Base-by-base conservation (phyloP, 2,113 vertebrate species). In the Eublepharis macularius region DNA sequence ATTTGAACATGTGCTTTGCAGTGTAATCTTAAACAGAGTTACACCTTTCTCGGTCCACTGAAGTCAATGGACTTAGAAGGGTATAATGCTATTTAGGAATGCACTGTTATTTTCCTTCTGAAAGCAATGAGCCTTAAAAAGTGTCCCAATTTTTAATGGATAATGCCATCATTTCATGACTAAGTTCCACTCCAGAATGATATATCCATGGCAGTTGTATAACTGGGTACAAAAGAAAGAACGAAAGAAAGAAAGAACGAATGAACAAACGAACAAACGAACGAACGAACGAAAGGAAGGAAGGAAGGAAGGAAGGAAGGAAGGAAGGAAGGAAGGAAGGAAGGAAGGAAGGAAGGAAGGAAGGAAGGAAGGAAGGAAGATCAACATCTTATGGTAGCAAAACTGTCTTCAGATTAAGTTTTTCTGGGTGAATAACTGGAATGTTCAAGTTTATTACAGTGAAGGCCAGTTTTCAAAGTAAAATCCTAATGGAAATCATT, bases 391-490 rank as follows among this genome's bases (percentile, higher is more conserved):
- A 36, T 39, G 16, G 17, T 10, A 70, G 69, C 69, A 70, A 39
- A 70, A 41, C 34, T 21, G 6, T 51, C 65, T 49, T 51, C 63
- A 21, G 65, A 36, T 74, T 74, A 60, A 29, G 26, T 43, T 82
- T 60, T 65, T 51, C 81, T 65, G 54, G 81, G 41, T 8, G 26
- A 83, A 72, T 72, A 74, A 47, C 63, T 75, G 21, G 70, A 47
- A 17, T 9, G 24, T 41, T 83, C 65, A 83, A 83, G 81, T 54
- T 2, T 47, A 26, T 88, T 41, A 45, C 36, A 82, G 60, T 86
- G 24, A 90, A 12, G 19, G 49, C 11, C 79, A 89, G 32, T 85
- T 91, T 93, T 94, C 91, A 93, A 93, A 95, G 88, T 51, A 91
- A 94, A 89, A 90, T 34, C 57, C 72, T 81, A 89, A 89, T 83